phyloP scores from a whole-genome alignment of 2,113 vertebrate genomes.

The Pseudorectes ferrugineus region DNA sequence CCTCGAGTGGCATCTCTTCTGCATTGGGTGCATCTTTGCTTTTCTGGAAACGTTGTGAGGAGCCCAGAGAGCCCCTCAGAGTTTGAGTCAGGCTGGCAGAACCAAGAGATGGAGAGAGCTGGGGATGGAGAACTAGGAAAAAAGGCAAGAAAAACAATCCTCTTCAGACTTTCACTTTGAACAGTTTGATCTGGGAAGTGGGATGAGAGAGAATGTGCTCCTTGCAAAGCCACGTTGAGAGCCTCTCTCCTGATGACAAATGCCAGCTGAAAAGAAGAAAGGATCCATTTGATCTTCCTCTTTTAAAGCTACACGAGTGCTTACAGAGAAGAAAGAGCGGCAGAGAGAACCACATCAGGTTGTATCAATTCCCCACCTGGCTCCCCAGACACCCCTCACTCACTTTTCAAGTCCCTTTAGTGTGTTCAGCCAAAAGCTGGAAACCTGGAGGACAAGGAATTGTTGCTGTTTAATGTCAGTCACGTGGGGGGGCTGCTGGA shows the following conservation, averaged over 20 bases:
- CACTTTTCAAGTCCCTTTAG: neutral
- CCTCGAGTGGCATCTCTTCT: neutral
- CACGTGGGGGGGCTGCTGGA: neutral
- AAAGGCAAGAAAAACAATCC: constrained; percentile 41
- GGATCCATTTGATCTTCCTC: constrained; percentile 39
- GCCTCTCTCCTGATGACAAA: constrained; percentile 31
- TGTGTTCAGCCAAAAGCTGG: constrained; percentile 2
- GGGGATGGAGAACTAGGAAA: neutral
- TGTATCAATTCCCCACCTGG: neutral
- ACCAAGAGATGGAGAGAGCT: neutral
- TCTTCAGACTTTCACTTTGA: constrained; percentile 12
- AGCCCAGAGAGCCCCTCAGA: neutral
- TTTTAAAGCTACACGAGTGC: neutral
- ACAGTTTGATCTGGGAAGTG: constrained; percentile 19
- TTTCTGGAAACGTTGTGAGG: neutral
- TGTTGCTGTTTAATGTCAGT: neutral
- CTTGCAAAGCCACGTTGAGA: constrained; percentile 25
- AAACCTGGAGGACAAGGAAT: neutral
- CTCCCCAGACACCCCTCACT: neutral
- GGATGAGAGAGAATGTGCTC: constrained; percentile 19
- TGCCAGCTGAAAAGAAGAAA: constrained; percentile 45
- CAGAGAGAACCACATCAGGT: neutral
- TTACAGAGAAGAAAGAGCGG: neutral
- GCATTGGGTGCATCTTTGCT: neutral
- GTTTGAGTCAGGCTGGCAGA: neutral